Conservation (phyloP, 2,113 vertebrate species). For the Mola mola region DNA sequence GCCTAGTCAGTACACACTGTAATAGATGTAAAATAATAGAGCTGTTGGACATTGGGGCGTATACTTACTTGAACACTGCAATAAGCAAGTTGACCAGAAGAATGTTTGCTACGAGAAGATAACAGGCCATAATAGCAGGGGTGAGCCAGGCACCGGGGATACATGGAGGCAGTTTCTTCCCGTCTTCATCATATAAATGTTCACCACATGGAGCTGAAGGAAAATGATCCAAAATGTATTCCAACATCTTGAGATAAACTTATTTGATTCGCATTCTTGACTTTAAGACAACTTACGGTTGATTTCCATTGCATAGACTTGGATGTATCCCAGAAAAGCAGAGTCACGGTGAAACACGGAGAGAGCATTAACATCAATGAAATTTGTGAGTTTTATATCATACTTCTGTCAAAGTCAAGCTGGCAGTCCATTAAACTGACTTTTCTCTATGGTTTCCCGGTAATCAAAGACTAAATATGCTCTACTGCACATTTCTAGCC, state of each 20-base stretch:
- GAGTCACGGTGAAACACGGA: slow-evolving; percentile 54
- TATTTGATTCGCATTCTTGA: slow-evolving; percentile 21
- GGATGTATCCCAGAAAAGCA: slow-evolving; percentile 64
- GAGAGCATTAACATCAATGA: slow-evolving; percentile 56
- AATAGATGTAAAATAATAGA: background rate
- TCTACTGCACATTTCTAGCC: background rate
- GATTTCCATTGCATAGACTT: slow-evolving; percentile 99
- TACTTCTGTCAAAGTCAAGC: slow-evolving; percentile 68
- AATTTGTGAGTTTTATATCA: background rate
- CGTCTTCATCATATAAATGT: slow-evolving; percentile 95
- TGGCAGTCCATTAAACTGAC: slow-evolving; percentile 11
- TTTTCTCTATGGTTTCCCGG: background rate
- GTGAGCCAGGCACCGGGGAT: slow-evolving; percentile 98
- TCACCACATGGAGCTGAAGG: slow-evolving; percentile 94
- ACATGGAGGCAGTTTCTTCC: slow-evolving; percentile 94
- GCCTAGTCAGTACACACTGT: slow-evolving; percentile 1
- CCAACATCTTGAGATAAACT: background rate
- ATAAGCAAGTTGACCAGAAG: slow-evolving; percentile 97
- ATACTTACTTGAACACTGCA: slow-evolving; percentile 95
- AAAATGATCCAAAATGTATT: background rate
- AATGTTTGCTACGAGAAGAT: slow-evolving; percentile 97
- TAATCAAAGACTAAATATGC: background rate
- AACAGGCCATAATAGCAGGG: slow-evolving; percentile 98
- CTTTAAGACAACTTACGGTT: slow-evolving; percentile 90
- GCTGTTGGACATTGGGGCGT: background rate